Evolutionary conservation across 2,888 invertebrate genomes (phyloP), one percentile per base, ranked within the genome.

Genomic region (Eupsilia transversa): DNA sequence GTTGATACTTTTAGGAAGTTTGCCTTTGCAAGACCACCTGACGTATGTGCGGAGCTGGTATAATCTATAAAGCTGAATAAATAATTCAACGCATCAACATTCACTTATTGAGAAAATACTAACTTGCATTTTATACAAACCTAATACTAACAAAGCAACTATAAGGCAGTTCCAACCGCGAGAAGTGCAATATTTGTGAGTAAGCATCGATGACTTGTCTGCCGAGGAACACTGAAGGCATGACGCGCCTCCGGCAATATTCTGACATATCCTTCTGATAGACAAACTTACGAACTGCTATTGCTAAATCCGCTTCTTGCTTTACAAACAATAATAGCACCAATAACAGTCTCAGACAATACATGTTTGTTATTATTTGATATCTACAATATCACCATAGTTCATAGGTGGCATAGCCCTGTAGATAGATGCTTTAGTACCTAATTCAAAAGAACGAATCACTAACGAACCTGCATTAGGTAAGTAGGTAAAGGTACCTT

Each of bases 151-250:
- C 89, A 76, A 89, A 93, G 83, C 96, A 96, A 84, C 92, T 94
- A 67, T 96, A 96, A 0, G 96, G 95, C 27, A 94, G 63, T 56
- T 94, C 94, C 43, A 93, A 80, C 54, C 88, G 91, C 3, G 94
- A 92, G 79, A 96, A 95, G 71, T 94, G 93, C 54, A 96, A 77
- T 46, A 94, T 90, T 77, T 94, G 87, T 1, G 95, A 90, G 70
- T 93, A 92, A 0, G 95, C 93, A 12, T 92, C 93, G 20, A 92
- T 83, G 3, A 94, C 93, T 71, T 92, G 90, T 54, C 91, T 87
- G 2, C 95, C 94, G 2, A 96, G 89, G 80, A 96, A 95, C 68
- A 96, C 91, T 0, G 96, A 96, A 0, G 96, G 94, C 41, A 94
- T 84, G 43, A 93, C 95, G 2, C 93, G 91, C 12, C 95, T 91